A percentile compares a stretch with the other conserved stretches of the same genome.
These are phyloP conservation scores for Delichon dasypus DNA, from an alignment of 2,797 vertebrate genomes.

Conservation along the genomic window DNA sequence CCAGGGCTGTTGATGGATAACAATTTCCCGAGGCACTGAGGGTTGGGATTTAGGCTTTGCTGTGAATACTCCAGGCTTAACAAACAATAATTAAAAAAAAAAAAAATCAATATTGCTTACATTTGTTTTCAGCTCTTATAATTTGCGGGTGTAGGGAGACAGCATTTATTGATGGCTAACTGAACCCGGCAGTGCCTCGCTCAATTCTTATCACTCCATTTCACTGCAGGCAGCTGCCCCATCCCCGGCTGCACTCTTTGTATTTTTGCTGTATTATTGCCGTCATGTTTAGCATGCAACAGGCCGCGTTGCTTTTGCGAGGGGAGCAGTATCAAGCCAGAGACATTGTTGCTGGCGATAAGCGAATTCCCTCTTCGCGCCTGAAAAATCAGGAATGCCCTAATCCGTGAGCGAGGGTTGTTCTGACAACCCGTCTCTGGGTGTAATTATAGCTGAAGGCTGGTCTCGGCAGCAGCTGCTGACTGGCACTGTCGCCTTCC, in stretches of 20 bases:
- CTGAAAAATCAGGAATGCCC: background rate
- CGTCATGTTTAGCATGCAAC: background rate
- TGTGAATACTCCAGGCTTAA: background rate
- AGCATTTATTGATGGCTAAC: background rate
- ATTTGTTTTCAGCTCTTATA: background rate
- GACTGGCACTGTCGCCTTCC: background rate
- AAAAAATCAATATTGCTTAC: background rate
- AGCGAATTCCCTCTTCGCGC: background rate
- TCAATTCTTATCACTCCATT: background rate
- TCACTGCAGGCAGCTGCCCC: background rate
- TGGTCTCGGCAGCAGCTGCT: slow-evolving; percentile 2
- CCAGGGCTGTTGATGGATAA: background rate
- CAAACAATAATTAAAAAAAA: background rate
- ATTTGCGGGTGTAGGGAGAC: background rate
- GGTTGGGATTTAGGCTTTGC: background rate
- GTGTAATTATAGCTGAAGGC: background rate
- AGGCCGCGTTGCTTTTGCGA: background rate
- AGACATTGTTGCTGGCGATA: background rate
- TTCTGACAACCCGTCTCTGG: background rate
- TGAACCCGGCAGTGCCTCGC: background rate
- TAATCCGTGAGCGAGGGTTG: background rate
- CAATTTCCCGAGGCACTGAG: fast-evolving
- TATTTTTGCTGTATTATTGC: background rate
- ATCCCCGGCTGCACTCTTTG: background rate
- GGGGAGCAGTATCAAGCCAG: background rate